These are phyloP conservation scores for Pseudomyrmex dendroicus DNA, from an alignment of 1,140 invertebrate species.

Conservation along the genomic window DNA sequence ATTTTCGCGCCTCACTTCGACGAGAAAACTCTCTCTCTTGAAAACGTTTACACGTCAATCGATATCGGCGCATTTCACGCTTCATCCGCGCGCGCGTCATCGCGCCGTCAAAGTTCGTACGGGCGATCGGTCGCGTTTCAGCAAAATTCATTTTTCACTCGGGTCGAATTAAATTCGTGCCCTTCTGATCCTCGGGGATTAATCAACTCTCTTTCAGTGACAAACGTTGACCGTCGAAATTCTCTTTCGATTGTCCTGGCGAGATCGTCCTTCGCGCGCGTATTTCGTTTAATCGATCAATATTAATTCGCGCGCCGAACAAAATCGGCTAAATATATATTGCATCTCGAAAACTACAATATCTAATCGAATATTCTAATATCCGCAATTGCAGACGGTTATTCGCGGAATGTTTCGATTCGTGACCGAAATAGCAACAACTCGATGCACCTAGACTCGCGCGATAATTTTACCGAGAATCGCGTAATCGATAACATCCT, in stretches of 20 bases:
- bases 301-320: slow-evolving; percentile 39
- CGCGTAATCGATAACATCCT: slow-evolving; percentile 17
- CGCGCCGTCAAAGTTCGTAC: slow-evolving; percentile 29
- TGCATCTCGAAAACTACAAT: background rate
- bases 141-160: slow-evolving; percentile 41
- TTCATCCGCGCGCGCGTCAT: slow-evolving; percentile 8
- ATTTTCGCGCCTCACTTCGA: too few species aligned
- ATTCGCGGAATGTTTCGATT: slow-evolving; percentile 23
- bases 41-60: slow-evolving; percentile 29
- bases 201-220: slow-evolving; percentile 49
- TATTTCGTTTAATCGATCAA: slow-evolving; percentile 25
- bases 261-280: slow-evolving; percentile 2
- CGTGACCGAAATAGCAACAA: background rate
- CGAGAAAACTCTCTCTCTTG: too few species aligned
- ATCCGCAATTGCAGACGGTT: background rate
- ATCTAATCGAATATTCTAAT: background rate
- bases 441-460: too few species aligned
- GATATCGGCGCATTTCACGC: slow-evolving; percentile 19
- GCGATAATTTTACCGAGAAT: slow-evolving; percentile 53
- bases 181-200: slow-evolving; percentile 28
- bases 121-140: slow-evolving; percentile 30
- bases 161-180: slow-evolving; percentile 38
- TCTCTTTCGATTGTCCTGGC: background rate
- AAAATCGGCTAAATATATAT: background rate
- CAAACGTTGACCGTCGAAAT: background rate